Percentiles rank a stretch among this genome's conserved stretches.
Evolutionary conservation across 2,797 vertebrate species (phyloP).

Genomic region (Enteromius argenteus): DNA sequence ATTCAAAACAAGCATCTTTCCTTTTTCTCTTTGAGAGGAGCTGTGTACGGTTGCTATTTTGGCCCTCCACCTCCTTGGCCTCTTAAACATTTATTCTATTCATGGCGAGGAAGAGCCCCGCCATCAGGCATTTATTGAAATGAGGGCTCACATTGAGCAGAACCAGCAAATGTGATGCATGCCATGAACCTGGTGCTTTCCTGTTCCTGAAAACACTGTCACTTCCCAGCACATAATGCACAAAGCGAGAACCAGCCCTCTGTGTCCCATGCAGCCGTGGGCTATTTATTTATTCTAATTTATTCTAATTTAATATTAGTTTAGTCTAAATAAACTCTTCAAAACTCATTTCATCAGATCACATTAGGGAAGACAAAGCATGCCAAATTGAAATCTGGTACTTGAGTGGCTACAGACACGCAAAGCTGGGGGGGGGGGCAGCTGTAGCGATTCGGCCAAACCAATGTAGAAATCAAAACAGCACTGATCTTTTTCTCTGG

Average conservation of each 20-base stretch:
- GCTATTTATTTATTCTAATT: conserved; percentile 52
- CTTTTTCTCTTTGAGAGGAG: not conserved
- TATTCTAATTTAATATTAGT: conserved; percentile 55
- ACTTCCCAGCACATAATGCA: conserved; percentile 40
- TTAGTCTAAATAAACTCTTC: conserved; percentile 57
- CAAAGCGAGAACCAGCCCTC: conserved; percentile 38
- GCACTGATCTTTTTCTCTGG: not conserved
- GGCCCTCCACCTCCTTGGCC: conserved; percentile 8
- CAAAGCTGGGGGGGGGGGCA: not conserved
- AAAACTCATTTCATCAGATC: conserved; percentile 43
- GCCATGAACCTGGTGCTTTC: conserved; percentile 37
- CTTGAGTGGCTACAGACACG: conserved; percentile 17
- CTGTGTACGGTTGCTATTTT: not conserved
- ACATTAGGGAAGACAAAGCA: conserved; percentile 25
- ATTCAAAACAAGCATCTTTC: not conserved
- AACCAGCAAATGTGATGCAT: conserved; percentile 42
- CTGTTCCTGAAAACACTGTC: conserved; percentile 45
- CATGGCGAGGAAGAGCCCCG: conserved; percentile 37
- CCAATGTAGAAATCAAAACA: conserved; percentile 20
- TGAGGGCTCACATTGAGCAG: conserved; percentile 52
- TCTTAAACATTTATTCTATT: conserved; percentile 17
- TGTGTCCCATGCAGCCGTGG: not conserved
- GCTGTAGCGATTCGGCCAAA: conserved; percentile 4
- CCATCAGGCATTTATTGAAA: conserved; percentile 38
- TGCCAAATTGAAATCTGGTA: conserved; percentile 12